Conservation (phyloP, 2,888 invertebrate genomes). For the Lasioglossum zephyrum region DNA sequence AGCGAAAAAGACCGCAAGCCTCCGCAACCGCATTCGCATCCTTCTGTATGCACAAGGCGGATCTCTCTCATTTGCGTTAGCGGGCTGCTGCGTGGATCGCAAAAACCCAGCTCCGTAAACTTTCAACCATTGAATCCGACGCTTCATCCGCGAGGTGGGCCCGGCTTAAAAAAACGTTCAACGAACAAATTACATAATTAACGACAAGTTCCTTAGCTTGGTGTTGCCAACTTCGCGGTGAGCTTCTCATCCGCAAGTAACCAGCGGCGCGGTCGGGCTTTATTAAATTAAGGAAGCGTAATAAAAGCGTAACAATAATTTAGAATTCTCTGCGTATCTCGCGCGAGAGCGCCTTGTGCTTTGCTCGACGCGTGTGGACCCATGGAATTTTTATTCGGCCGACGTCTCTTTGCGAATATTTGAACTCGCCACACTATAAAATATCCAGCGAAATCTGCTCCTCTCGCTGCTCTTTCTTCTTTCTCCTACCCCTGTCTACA, state of each 20-base stretch:
- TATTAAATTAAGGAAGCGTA: conserved; percentile 24
- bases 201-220: not conserved
- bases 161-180: not conserved
- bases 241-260: not conserved
- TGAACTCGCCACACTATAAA: not conserved
- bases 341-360: not conserved
- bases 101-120: conserved; percentile 25
- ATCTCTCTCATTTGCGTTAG: conserved; percentile 24
- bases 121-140: conserved; percentile 16
- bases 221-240: not conserved
- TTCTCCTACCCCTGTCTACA: not conserved
- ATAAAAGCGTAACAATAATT: conserved; percentile 10
- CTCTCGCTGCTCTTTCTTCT: not conserved
- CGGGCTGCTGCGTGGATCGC: not conserved
- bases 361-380: too few relatives aligned
- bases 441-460: conserved; percentile 4
- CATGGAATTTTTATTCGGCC: conserved; percentile 15
- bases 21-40: conserved; percentile 26
- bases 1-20: conserved; percentile 41
- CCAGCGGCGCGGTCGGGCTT: not conserved
- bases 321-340: not conserved
- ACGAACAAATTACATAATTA: conserved; percentile 35
- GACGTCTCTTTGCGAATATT: conserved; percentile 13
- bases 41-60: conserved; percentile 19
- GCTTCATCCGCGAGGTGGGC: not conserved